Conservation (phyloP, 2,888 invertebrate genomes). For the Xestoiulus laeticollis region DNA sequence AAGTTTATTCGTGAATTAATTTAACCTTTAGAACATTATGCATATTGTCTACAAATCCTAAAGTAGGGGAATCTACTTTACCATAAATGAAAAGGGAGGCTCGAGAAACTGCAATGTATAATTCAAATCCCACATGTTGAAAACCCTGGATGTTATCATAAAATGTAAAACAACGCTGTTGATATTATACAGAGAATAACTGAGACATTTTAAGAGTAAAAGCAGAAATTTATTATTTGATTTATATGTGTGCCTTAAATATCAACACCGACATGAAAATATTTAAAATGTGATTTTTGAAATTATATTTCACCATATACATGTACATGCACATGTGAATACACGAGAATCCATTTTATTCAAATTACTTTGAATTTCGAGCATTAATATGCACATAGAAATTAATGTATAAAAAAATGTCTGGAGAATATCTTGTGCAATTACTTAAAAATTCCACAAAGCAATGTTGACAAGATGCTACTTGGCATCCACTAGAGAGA, state of each 20-base stretch:
- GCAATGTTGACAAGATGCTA: too few relatives aligned
- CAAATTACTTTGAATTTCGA: too few relatives aligned
- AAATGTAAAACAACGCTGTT: background rate
- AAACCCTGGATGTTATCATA: background rate
- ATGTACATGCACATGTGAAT: too few relatives aligned
- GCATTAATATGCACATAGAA: too few relatives aligned
- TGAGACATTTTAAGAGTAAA: background rate
- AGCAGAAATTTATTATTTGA: background rate
- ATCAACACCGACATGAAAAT: too few relatives aligned
- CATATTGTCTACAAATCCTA: background rate
- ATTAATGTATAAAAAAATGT: too few relatives aligned
- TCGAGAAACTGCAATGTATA: background rate
- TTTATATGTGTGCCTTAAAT: background rate
- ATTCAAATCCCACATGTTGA: background rate
- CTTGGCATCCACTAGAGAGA: too few relatives aligned
- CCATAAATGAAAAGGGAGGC: too few relatives aligned
- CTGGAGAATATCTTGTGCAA: too few relatives aligned
- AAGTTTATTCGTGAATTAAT: slow-evolving; percentile 4
- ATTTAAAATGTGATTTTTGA: background rate
- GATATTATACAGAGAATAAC: background rate
- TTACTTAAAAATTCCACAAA: too few relatives aligned
- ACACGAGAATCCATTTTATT: too few relatives aligned
- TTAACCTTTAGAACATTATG: background rate
- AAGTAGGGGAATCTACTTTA: background rate
- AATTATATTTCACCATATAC: too few relatives aligned